phyloP scores from a whole-genome alignment of 2,797 vertebrate genomes.

The Protosalanx chinensis region DNA sequence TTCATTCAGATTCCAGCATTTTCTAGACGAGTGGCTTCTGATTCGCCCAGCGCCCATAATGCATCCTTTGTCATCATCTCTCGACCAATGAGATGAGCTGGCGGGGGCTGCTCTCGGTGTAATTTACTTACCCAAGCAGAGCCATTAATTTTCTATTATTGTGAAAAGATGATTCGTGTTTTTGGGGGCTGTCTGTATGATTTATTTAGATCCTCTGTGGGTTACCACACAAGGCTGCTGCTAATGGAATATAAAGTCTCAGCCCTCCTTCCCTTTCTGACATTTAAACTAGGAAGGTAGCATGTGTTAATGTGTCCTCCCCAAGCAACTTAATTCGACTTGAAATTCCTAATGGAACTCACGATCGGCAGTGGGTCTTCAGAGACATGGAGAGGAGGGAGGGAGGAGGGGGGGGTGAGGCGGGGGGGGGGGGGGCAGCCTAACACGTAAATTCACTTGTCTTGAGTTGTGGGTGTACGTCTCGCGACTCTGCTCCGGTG shows the following conservation, averaged over 20 bases:
- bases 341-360: conserved; percentile 78
- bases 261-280: conserved; percentile 76
- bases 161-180: conserved; percentile 78
- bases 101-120: conserved; percentile 64
- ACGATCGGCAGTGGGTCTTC: conserved; percentile 57
- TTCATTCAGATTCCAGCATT: conserved; percentile 74
- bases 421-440: conserved; percentile 45
- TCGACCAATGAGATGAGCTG: conserved; percentile 53
- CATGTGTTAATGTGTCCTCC: conserved; percentile 74
- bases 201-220: conserved; percentile 79
- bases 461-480: conserved; percentile 64
- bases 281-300: conserved; percentile 77
- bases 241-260: conserved; percentile 80
- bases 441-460: conserved; percentile 77
- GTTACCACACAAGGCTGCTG: conserved; percentile 68
- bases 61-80: conserved; percentile 66
- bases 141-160: conserved; percentile 80
- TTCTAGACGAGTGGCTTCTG: conserved; percentile 70
- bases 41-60: conserved; percentile 62
- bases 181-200: conserved; percentile 79
- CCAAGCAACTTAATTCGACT: conserved; percentile 71
- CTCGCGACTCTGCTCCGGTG: conserved; percentile 69
- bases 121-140: conserved; percentile 74
- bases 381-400: conserved; percentile 51
- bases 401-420: conserved; percentile 40